Evolutionary conservation across 2,113 vertebrate genomes (phyloP).

Genomic region (Megaceryle maxima): DNA sequence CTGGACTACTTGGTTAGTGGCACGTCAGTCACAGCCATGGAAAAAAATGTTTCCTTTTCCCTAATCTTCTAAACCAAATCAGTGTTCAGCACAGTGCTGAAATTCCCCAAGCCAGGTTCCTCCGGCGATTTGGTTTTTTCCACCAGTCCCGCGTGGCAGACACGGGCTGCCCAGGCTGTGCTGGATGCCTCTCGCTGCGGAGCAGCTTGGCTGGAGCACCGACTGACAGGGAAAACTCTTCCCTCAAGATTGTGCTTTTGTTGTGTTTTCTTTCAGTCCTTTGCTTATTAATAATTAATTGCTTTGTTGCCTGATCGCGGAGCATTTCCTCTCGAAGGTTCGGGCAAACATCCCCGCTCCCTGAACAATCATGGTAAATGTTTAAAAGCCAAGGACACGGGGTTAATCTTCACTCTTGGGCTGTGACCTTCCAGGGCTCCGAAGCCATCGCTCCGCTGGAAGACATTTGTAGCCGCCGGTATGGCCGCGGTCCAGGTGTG

Average conservation of each 20-base stretch:
- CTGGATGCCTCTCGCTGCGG: neutral
- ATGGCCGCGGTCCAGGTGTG: accelerated
- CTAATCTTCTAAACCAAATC: neutral
- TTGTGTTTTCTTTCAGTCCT: neutral
- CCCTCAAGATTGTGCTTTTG: neutral
- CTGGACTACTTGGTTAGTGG: accelerated
- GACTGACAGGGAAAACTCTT: accelerated
- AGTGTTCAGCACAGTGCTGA: neutral
- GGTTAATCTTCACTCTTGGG: neutral
- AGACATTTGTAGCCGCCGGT: neutral
- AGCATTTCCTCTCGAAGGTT: neutral
- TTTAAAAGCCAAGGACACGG: slow-evolving; percentile 34
- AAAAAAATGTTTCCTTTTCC: neutral
- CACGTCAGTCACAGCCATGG: neutral
- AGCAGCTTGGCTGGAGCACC: neutral
- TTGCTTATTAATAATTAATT: neutral
- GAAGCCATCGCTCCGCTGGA: neutral
- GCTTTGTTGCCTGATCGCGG: neutral
- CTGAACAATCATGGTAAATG: neutral
- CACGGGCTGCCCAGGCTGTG: accelerated
- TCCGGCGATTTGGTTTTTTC: no score
- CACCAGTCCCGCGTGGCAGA: accelerated
- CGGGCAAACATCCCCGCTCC: neutral
- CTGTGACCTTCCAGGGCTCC: neutral
- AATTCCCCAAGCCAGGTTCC: neutral